These are phyloP conservation scores for Drosophila emarginata DNA, from an alignment of 2,888 invertebrate genomes.

Conservation along the genomic window DNA sequence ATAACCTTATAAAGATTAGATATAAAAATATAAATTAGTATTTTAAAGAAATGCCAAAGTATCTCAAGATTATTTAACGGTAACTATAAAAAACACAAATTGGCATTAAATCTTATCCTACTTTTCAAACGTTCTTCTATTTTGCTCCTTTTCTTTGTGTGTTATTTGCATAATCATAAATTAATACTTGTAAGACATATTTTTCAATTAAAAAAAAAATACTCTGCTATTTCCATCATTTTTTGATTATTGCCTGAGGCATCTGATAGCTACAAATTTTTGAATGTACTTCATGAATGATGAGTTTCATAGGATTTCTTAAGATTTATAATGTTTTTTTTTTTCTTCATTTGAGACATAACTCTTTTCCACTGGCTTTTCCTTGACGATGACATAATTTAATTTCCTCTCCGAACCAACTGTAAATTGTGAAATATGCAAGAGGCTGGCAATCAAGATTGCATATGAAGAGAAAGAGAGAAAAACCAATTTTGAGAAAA, in stretches of 20 bases:
- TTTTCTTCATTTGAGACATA: slow-evolving; percentile 35
- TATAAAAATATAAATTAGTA: too few species aligned
- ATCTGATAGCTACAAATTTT: slow-evolving; percentile 14
- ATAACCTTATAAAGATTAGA: too few species aligned
- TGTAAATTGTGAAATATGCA: slow-evolving; percentile 69
- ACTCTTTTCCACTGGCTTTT: slow-evolving; percentile 7
- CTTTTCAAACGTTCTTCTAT: too few species aligned
- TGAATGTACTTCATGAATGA: background rate
- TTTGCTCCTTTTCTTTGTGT: background rate
- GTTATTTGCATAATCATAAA: background rate
- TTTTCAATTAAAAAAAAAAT: background rate
- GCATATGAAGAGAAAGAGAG: background rate
- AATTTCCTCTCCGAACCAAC: slow-evolving; percentile 48
- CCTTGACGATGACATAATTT: slow-evolving; percentile 27
- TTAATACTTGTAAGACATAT: background rate
- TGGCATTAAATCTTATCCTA: too few species aligned
- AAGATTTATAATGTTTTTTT: slow-evolving; percentile 39
- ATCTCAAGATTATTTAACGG: too few species aligned
- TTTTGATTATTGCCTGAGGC: background rate
- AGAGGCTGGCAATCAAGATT: slow-evolving; percentile 61
- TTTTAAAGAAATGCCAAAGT: too few species aligned
- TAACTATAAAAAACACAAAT: too few species aligned
- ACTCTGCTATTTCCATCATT: background rate
- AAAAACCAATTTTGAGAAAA: slow-evolving; percentile 22
- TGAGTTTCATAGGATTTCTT: background rate